Evolutionary conservation across 2,797 vertebrate genomes (phyloP).

Genomic region (Pipistrellus pipistrellus): DNA sequence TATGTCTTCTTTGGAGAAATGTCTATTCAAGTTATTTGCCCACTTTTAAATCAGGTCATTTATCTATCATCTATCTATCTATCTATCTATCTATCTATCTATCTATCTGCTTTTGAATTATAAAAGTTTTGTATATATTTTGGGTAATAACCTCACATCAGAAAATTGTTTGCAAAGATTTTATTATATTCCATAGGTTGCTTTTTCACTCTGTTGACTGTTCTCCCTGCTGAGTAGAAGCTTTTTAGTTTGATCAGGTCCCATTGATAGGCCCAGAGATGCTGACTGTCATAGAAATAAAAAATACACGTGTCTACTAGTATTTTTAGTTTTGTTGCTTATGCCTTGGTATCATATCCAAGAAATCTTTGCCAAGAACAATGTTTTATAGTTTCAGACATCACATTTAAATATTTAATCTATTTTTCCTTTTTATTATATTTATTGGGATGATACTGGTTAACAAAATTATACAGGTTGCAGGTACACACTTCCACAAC

Average conservation of each 20-base stretch:
- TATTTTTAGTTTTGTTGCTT: not conserved
- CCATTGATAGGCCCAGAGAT: not conserved
- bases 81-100: not conserved
- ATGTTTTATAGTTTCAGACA: not conserved
- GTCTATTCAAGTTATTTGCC: not conserved
- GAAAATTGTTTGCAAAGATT: not conserved
- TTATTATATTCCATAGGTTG: not conserved
- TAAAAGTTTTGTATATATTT: not conserved
- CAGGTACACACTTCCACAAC: not conserved
- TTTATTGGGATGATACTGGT: not conserved
- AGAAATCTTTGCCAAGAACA: not conserved
- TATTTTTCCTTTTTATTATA: not conserved
- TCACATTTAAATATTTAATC: not conserved
- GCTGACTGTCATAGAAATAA: too few species aligned
- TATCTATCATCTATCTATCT: not conserved
- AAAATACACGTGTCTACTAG: not conserved
- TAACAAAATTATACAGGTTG: not conserved
- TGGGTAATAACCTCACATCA: not conserved
- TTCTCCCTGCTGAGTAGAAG: not conserved
- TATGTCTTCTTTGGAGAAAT: not conserved
- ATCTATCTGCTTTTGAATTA: not conserved
- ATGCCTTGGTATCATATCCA: not conserved
- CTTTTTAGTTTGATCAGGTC: not conserved
- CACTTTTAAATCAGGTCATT: not conserved
- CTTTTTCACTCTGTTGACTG: not conserved